phyloP scores from a whole-genome alignment of 2,113 vertebrate species.

The Thymallus thymallus region DNA sequence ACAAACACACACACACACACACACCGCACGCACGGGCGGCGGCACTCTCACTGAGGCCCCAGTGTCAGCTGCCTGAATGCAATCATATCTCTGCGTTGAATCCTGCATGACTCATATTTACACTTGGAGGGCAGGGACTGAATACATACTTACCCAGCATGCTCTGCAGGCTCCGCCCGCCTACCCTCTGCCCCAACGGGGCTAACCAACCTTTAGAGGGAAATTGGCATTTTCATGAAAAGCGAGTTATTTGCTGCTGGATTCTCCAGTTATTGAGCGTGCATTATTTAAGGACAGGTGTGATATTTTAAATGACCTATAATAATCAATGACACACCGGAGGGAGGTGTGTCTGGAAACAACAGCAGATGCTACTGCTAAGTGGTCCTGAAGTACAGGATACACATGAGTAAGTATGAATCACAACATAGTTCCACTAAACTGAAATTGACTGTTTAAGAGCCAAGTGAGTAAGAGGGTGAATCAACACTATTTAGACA shows the following conservation, averaged over 20 bases:
- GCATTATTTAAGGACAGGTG: not conserved
- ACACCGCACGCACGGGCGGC: not conserved
- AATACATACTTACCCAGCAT: constrained; percentile 19
- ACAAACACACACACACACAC: not conserved
- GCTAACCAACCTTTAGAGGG: constrained; percentile 9
- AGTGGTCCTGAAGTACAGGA: not conserved
- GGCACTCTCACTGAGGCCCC: constrained; percentile 25
- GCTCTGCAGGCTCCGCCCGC: not conserved
- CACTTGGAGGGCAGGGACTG: not conserved
- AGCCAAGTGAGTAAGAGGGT: not conserved
- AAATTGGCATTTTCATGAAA: constrained; percentile 5
- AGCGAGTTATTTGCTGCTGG: not conserved
- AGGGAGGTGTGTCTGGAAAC: not conserved
- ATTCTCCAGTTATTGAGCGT: not conserved
- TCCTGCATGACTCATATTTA: constrained; percentile 50
- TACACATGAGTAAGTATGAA: not conserved
- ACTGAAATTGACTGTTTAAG: no score
- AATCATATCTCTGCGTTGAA: constrained; percentile 24
- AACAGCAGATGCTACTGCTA: not conserved
- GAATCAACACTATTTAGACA: not conserved
- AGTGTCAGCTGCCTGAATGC: constrained; percentile 28
- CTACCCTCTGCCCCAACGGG: not conserved
- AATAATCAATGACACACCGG: not conserved
- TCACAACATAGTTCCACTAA: not conserved
- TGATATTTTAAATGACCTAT: not conserved